Conservation (phyloP, 2,797 vertebrate species). For the Trachurus trachurus region DNA sequence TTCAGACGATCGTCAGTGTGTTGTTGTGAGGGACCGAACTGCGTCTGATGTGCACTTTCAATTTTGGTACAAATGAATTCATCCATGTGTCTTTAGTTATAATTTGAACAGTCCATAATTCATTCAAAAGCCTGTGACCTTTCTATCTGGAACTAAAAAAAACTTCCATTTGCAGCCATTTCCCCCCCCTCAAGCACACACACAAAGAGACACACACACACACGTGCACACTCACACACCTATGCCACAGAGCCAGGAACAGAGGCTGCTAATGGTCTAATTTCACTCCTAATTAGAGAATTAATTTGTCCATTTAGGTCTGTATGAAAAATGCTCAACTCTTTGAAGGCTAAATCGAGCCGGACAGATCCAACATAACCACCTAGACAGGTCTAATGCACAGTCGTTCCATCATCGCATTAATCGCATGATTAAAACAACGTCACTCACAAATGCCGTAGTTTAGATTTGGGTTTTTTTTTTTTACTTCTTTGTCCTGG, state of each 20-base stretch:
- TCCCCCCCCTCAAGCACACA: background rate
- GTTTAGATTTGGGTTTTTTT: conserved; percentile 45
- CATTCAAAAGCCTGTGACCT: conserved; percentile 18
- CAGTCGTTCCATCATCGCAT: conserved; percentile 44
- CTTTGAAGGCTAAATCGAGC: conserved; percentile 51
- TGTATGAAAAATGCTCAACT: conserved; percentile 59
- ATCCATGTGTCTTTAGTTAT: conserved; percentile 13
- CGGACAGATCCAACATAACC: conserved; percentile 29
- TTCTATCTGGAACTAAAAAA: conserved; percentile 23
- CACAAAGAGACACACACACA: background rate
- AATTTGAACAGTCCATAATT: conserved; percentile 7
- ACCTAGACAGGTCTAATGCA: conserved; percentile 2
- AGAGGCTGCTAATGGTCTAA: conserved; percentile 75
- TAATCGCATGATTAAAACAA: conserved; percentile 46
- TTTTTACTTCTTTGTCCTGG: conserved; percentile 2
- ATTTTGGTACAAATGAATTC: background rate
- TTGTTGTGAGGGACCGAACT: background rate
- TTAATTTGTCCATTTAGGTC: conserved; percentile 75
- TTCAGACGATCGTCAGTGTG: conserved; percentile 15
- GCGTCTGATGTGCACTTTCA: background rate
- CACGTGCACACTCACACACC: background rate
- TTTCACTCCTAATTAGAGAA: conserved; percentile 81
- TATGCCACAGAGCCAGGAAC: conserved; percentile 54
- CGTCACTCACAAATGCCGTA: conserved; percentile 3
- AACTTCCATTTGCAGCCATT: conserved; percentile 21